Percentiles rank a stretch among this genome's conserved stretches.
Evolutionary conservation across 2,113 vertebrate genomes (phyloP).

Genomic region (Oncorhynchus kisutch): DNA sequence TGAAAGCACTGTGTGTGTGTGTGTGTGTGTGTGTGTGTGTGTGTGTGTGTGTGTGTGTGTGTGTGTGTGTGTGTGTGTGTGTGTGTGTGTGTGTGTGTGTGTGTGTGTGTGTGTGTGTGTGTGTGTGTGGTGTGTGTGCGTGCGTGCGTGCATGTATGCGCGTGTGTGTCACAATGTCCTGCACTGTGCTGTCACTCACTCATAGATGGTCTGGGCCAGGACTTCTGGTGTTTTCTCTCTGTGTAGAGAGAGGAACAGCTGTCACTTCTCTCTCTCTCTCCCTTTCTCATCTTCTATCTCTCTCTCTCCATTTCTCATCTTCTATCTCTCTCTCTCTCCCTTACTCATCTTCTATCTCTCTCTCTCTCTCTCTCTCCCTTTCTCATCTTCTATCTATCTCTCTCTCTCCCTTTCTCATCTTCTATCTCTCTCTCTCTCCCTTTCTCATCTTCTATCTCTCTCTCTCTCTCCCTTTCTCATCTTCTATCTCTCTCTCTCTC

Average conservation of each 20-base stretch:
- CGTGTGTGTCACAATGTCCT: not conserved
- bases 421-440: too few species aligned
- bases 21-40: slow-evolving; percentile 1
- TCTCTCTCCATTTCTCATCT: too few species aligned
- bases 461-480: too few species aligned
- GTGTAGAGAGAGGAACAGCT: slow-evolving; percentile 62
- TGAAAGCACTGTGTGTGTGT: not conserved
- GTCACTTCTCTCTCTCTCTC: slow-evolving; percentile 52
- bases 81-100: not conserved
- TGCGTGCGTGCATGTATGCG: not conserved
- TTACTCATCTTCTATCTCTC: too few species aligned
- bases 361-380: too few species aligned
- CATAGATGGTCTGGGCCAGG: slow-evolving; percentile 48
- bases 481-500: too few species aligned
- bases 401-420: too few species aligned
- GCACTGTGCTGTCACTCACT: slow-evolving; percentile 54
- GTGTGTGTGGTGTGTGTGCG: not conserved
- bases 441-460: too few species aligned
- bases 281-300: slow-evolving; percentile 10
- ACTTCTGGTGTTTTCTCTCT: slow-evolving; percentile 59
- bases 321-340: too few species aligned
- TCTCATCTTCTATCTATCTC: too few species aligned
- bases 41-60: not conserved
- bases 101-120: not conserved
- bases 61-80: not conserved